phyloP scores from a whole-genome alignment of 1,140 invertebrate genomes.

The Macrotrachela quadricornifera region DNA sequence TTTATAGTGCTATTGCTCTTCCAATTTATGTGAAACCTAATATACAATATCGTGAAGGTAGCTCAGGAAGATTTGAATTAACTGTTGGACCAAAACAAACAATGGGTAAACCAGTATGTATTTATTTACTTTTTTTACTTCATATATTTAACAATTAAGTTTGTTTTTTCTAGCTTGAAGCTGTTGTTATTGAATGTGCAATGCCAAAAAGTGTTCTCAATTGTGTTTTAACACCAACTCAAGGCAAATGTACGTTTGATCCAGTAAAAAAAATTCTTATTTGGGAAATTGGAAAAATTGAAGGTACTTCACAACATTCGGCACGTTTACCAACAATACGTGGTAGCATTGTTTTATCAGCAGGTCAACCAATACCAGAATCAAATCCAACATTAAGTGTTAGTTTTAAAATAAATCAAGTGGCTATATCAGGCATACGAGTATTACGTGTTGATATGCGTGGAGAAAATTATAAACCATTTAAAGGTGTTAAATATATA shows the following conservation, averaged over 20 bases:
- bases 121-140: constrained; percentile 12
- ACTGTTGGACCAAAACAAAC: constrained; percentile 90
- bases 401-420: constrained; percentile 80
- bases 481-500: constrained; percentile 97
- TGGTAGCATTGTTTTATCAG: constrained; percentile 4
- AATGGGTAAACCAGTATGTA: constrained; percentile 62
- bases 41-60: constrained; percentile 53
- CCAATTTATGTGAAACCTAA: constrained; percentile 82
- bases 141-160: background rate
- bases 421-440: constrained; percentile 87
- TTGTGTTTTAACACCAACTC: constrained; percentile 71
- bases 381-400: constrained; percentile 19
- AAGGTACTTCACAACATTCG: constrained; percentile 50
- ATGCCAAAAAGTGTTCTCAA: constrained; percentile 98
- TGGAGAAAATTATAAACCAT: constrained; percentile 86
- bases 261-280: constrained; percentile 73
- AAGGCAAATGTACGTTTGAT: constrained; percentile 95
- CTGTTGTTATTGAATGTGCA: constrained; percentile 70
- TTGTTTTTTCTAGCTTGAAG: constrained; percentile 41
- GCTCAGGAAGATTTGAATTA: constrained; percentile 68
- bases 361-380: constrained; percentile 17
- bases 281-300: constrained; percentile 92
- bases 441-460: constrained; percentile 96
- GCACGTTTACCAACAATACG: constrained; percentile 35
- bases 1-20: constrained; percentile 75